Evolutionary conservation across 2,888 invertebrate species (phyloP).

Genomic region (Synergus gifuensis): DNA sequence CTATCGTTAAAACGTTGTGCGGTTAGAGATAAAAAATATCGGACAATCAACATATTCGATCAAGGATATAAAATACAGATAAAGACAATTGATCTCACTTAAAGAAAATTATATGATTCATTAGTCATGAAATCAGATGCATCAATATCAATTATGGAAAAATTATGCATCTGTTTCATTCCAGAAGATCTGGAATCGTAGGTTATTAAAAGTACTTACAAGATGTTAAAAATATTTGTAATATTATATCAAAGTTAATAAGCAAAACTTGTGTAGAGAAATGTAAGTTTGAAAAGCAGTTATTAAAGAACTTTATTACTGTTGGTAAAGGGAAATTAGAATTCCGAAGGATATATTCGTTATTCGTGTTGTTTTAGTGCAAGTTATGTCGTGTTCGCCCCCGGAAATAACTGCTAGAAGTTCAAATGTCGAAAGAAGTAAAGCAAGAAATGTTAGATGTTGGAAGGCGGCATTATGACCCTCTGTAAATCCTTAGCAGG

Average conservation of each 20-base stretch:
- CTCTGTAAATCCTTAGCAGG: constrained; percentile 39
- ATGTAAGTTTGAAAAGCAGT: not conserved
- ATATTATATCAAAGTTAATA: too few relatives aligned
- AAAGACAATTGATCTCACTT: not conserved
- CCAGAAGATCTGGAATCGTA: too few relatives aligned
- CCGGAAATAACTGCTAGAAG: not conserved
- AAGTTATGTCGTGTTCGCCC: not conserved
- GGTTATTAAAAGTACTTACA: too few relatives aligned
- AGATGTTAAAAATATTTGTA: too few relatives aligned
- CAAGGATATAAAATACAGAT: not conserved
- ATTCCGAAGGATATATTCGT: not conserved
- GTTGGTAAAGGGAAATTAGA: not conserved
- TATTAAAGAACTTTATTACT: not conserved
- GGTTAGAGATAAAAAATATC: constrained; percentile 8
- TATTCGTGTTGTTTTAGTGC: not conserved
- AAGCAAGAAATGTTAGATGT: constrained; percentile 30
- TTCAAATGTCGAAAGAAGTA: constrained; percentile 27
- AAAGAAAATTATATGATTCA: too few relatives aligned
- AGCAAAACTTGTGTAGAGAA: too few relatives aligned
- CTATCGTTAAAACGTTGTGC: not conserved
- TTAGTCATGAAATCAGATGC: too few relatives aligned
- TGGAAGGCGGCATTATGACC: constrained; percentile 15
- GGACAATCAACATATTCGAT: constrained; percentile 8
- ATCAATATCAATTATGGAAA: too few relatives aligned
- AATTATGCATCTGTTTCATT: too few relatives aligned